Conservation (phyloP, 1,140 invertebrate genomes). For the Panagrolaimus sp. region DNA sequence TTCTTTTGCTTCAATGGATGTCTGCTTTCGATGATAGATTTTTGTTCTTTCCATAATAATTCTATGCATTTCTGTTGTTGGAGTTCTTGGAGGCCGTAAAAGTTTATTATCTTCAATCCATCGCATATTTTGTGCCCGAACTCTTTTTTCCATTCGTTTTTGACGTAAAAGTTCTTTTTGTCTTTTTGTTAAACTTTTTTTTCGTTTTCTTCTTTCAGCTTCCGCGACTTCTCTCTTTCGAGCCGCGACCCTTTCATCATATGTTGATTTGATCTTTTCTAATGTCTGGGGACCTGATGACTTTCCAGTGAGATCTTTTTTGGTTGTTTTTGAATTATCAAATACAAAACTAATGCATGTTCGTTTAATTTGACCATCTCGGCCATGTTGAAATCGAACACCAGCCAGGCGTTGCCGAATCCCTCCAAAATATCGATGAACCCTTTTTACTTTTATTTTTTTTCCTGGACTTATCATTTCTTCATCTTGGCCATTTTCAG, state of each 20-base stretch:
- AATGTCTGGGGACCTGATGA: not conserved
- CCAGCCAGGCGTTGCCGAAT: no score
- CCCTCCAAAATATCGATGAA: no score
- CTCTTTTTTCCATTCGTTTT: not conserved
- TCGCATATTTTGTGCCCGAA: not conserved
- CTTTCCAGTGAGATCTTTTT: not conserved
- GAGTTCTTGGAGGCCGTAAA: not conserved
- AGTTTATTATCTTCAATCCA: slow-evolving; percentile 1
- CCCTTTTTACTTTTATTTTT: no score
- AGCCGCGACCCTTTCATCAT: not conserved
- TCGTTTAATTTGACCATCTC: not conserved
- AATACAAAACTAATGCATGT: slow-evolving; percentile 7
- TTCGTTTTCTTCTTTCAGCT: not conserved
- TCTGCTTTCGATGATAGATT: not conserved
- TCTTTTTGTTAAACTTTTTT: not conserved
- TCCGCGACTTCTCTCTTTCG: not conserved
- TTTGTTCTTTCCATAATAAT: not conserved
- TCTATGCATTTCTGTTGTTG: not conserved
- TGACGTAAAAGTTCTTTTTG: no score
- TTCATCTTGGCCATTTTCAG: no score
- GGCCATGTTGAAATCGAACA: no score
- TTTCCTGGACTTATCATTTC: no score
- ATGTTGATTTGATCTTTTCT: not conserved
- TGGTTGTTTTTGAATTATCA: not conserved
- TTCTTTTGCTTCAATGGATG: not conserved